Conservation (phyloP, 1,140 invertebrate species). For the Aphidius gifuensis region DNA sequence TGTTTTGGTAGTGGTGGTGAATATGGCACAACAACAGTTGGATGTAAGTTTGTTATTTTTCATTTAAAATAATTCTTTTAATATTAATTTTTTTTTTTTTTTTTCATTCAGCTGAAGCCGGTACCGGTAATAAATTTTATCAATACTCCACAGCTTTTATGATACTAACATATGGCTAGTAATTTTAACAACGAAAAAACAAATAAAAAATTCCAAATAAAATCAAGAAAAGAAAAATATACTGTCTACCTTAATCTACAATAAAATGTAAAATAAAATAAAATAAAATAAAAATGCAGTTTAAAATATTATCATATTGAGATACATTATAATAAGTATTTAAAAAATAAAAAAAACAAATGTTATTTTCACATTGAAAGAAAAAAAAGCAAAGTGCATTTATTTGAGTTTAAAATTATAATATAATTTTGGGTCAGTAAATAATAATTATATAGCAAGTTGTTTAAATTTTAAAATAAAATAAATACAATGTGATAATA, state of each 20-base stretch:
- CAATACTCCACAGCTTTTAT: constrained; percentile 44
- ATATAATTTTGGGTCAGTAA: too few species aligned
- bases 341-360: too few species aligned
- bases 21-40: constrained; percentile 46
- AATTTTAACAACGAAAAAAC: background rate
- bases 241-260: constrained; percentile 15
- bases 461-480: too few species aligned
- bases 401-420: too few species aligned
- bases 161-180: constrained; percentile 45
- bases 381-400: too few species aligned
- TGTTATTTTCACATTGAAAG: too few species aligned
- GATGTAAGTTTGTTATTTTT: background rate
- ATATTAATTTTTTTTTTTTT: too few species aligned
- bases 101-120: background rate
- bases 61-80: background rate
- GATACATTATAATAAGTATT: too few species aligned
- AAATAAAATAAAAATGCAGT: background rate
- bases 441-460: too few species aligned
- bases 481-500: constrained; percentile 11
- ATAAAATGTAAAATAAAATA: constrained; percentile 8
- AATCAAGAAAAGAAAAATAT: constrained; percentile 5
- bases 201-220: constrained; percentile 12
- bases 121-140: background rate
- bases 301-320: too few species aligned
- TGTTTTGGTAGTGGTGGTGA: constrained; percentile 64